Evolutionary conservation across 2,797 vertebrate genomes (phyloP), one percentile per base, ranked within the genome.

Genomic region (Sphenodon punctatus): DNA sequence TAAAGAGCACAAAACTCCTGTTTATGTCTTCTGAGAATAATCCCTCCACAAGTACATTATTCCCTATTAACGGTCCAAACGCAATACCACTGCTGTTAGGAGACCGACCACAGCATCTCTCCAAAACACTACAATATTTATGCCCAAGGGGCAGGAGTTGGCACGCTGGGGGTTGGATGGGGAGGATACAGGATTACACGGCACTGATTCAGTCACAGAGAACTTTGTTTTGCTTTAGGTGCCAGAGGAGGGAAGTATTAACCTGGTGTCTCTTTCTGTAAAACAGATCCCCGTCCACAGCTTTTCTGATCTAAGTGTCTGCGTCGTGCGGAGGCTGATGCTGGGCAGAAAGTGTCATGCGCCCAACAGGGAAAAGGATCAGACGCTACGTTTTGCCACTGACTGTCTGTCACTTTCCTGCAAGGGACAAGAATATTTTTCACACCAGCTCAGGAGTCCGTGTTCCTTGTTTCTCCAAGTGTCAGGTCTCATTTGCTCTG

Each of bases 401-500:
- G 1, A 30, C n/a, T 34, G 8, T 64, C 42, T 22, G n/a, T 22
- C 1, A 27, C 17, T 65, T 39, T 75, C 71, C 68, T 66, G 7
- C 25, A 58, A 25, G 85, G 87, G 88, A 87, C 71, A 69, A 46
- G 25, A 60, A 43, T 61, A 4, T 76, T 88, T 74, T 79, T 86
- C 90, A 82, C 86, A 79, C 86, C 73, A 79, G 49, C 20, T 2
- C 66, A 6, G 4, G n/a, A 73, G 66, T 64, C 59, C 59, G 66
- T 83, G 0, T 0, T 80, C 36, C 68, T 41, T 10, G 7, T 34
- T 64, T 63, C 85, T 84, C 80, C 45, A 4, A 68, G 79, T 82
- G 92, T 89, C 88, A 84, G 20, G 64, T 85, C 81, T 68, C 46
- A 38, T 92, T 73, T 85, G 48, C 68, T 69, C 84, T 73, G 58